Evolutionary conservation across 1,140 invertebrate genomes (phyloP).

Genomic region (Rhyacophila brunnea): DNA sequence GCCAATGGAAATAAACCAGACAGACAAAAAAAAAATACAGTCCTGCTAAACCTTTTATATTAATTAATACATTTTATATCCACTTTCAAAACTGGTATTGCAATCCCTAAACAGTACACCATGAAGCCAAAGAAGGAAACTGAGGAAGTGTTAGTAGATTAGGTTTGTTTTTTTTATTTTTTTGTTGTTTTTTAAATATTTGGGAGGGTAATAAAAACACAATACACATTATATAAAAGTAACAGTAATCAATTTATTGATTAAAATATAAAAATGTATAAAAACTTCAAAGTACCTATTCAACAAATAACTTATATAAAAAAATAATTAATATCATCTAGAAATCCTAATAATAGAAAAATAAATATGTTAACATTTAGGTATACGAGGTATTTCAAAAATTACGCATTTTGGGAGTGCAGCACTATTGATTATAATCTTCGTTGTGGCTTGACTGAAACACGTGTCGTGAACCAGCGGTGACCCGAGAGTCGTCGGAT

Average conservation of each 20-base stretch:
- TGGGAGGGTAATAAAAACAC: not conserved
- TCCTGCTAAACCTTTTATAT: too few species aligned
- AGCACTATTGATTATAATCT: not conserved
- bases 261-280: slow-evolving; percentile 36
- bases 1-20: too few species aligned
- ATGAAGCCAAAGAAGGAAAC: too few species aligned
- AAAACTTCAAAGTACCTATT: slow-evolving; percentile 34
- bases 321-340: slow-evolving; percentile 22
- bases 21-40: too few species aligned
- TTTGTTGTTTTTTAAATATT: too few species aligned
- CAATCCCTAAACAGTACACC: too few species aligned
- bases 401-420: slow-evolving; percentile 2
- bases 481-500: not conserved
- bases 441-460: not conserved
- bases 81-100: too few species aligned
- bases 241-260: slow-evolving; percentile 36
- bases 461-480: not conserved
- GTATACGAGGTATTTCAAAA: slow-evolving; percentile 8
- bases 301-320: slow-evolving; percentile 37
- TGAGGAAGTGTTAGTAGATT: too few species aligned
- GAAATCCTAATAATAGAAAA: slow-evolving; percentile 32
- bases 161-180: too few species aligned
- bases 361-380: slow-evolving; percentile 34
- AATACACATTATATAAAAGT: slow-evolving; percentile 21
- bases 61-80: too few species aligned